Conservation (phyloP, 2,888 invertebrate species). For the Tuta absoluta region DNA sequence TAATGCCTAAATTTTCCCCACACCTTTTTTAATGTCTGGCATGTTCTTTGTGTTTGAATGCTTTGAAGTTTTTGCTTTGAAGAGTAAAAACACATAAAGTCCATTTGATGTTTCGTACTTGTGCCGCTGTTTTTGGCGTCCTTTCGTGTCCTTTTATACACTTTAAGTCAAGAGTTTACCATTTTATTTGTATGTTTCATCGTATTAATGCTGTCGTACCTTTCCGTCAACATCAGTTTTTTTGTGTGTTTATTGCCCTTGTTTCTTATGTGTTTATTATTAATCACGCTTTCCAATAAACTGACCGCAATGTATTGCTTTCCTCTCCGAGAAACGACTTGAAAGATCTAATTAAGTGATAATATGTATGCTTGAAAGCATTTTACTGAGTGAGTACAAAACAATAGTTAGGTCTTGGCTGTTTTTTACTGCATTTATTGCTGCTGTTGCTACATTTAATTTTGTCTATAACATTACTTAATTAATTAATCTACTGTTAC, state of each 20-base stretch:
- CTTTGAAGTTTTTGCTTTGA: constrained; percentile 11
- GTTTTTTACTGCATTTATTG: background rate
- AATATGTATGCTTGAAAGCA: constrained; percentile 3
- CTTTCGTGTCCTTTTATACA: too few relatives aligned
- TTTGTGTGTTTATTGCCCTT: background rate
- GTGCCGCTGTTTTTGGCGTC: background rate
- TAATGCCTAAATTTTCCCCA: constrained; percentile 17
- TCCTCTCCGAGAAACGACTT: background rate
- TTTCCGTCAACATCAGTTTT: background rate
- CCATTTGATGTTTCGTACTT: background rate
- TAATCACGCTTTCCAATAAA: background rate
- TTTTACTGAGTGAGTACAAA: background rate
- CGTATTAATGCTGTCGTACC: background rate
- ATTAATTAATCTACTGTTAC: background rate
- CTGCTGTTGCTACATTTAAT: too few relatives aligned
- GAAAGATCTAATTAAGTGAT: constrained; percentile 20
- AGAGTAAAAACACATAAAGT: constrained; percentile 2
- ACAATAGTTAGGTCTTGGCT: background rate
- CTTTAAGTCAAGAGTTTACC: background rate
- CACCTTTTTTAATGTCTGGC: constrained; percentile 13
- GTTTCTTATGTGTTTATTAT: background rate
- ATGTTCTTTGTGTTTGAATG: constrained; percentile 6
- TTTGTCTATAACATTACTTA: too few relatives aligned
- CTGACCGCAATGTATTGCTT: background rate
- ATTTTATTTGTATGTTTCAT: background rate